Conservation (phyloP, 2,113 vertebrate genomes). For the Ailuropoda melanoleuca region DNA sequence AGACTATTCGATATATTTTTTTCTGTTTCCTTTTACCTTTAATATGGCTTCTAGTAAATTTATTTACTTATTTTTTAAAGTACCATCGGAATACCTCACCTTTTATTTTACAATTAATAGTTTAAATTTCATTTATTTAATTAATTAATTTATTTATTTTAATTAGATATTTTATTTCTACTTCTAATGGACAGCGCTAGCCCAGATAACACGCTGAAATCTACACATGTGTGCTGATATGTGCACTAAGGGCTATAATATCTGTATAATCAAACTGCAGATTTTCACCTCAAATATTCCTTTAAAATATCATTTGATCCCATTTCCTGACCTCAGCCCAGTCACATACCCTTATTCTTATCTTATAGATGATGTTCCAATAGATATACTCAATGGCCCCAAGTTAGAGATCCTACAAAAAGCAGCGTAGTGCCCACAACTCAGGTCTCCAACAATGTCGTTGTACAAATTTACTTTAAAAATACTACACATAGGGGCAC, state of each 20-base stretch:
- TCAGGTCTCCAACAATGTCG: background rate
- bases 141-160: no score
- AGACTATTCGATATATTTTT: background rate
- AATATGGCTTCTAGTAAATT: background rate
- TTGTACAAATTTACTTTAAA: background rate
- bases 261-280: background rate
- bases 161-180: background rate
- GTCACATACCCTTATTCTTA: background rate
- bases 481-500: background rate
- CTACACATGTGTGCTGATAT: background rate
- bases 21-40: background rate
- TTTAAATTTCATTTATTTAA: no score
- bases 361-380: background rate
- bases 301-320: background rate
- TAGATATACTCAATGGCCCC: no score
- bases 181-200: background rate
- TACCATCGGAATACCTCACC: no score
- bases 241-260: background rate
- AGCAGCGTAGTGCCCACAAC: accelerated
- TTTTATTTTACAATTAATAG: no score
- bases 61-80: background rate
- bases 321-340: background rate
- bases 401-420: background rate
- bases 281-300: background rate
- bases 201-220: background rate